Conservation (phyloP, 1,140 invertebrate genomes). For the Brachionus sp. region DNA sequence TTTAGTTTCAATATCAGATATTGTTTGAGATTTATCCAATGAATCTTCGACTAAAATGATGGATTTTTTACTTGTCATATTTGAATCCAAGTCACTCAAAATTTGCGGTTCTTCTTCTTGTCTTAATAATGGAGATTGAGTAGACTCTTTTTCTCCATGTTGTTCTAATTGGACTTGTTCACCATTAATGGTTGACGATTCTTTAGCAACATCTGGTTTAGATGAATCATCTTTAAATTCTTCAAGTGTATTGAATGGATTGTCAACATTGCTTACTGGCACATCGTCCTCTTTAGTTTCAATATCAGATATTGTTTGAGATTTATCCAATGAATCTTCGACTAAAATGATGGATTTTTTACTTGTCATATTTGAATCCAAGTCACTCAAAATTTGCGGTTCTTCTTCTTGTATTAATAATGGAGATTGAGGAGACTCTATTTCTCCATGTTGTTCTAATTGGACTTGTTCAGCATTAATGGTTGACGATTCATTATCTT, state of each 20-base stretch:
- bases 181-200: not conserved
- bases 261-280: not conserved
- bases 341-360: not conserved
- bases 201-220: not conserved
- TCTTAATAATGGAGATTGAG: not conserved
- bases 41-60: slow-evolving; percentile 7
- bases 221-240: not conserved
- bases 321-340: slow-evolving; percentile 36
- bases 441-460: not conserved
- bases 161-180: not conserved
- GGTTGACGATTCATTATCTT: not conserved
- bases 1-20: not conserved
- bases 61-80: not conserved
- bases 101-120: not conserved
- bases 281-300: not conserved
- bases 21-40: slow-evolving; percentile 14
- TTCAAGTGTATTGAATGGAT: not conserved
- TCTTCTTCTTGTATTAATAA: not conserved
- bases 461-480: not conserved
- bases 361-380: not conserved
- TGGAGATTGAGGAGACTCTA: not conserved
- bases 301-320: not conserved
- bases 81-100: not conserved
- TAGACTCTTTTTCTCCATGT: not conserved
- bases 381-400: not conserved